These are phyloP conservation scores for Hydra vulgaris DNA, from an alignment of 30 jellyfish, hydroid and myxozoan species.

Conservation along the genomic window DNA sequence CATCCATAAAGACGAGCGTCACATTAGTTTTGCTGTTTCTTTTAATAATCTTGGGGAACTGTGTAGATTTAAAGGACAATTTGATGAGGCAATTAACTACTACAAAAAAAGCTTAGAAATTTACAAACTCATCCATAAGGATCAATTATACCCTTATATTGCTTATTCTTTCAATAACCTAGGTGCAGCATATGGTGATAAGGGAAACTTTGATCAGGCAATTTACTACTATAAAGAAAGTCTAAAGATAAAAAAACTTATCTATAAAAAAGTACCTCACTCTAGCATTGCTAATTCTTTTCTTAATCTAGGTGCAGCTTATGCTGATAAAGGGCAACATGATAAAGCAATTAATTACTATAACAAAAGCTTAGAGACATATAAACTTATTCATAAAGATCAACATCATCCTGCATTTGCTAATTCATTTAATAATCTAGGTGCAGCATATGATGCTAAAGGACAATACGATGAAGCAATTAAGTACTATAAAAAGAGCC, in stretches of 20 bases:
- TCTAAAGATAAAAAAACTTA: background rate
- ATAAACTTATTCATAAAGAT: no score
- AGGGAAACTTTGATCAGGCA: background rate
- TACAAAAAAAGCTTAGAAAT: background rate
- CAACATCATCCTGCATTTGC: background rate
- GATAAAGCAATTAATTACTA: no score
- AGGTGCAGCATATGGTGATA: background rate
- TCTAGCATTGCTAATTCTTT: no score
- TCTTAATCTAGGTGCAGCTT: no score
- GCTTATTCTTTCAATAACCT: background rate
- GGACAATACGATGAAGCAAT: background rate
- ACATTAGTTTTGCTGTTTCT: background rate
- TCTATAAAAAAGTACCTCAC: background rate
- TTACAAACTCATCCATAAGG: background rate
- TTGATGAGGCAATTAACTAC: background rate
- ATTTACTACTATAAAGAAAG: background rate
- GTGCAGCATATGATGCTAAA: background rate
- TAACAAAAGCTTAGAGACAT: no score
- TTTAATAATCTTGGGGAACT: background rate
- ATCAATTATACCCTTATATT: background rate
- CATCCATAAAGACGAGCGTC: background rate
- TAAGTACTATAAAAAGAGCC: background rate
- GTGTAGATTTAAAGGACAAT: background rate
- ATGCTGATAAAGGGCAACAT: no score
- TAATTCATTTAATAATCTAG: background rate